Conservation (phyloP, 2,888 invertebrate species). For the Sisyra terminalis region DNA sequence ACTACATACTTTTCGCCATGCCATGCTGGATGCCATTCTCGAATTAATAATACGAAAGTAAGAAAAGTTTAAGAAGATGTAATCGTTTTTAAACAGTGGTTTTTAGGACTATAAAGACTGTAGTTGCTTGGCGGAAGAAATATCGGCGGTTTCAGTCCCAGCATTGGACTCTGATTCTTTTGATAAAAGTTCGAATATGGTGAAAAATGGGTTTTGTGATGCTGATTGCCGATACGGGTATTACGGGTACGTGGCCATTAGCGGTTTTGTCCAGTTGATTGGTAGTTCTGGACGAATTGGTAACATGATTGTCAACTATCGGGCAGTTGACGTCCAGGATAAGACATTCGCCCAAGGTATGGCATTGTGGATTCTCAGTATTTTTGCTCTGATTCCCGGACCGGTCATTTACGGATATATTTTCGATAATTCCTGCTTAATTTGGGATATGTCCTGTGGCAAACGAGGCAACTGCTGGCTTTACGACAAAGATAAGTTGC, state of each 20-base stretch:
- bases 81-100: not conserved
- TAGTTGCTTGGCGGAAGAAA: not conserved
- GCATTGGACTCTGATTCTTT: not conserved
- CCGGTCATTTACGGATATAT: constrained; percentile 44
- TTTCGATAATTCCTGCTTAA: constrained; percentile 1
- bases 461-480: constrained; percentile 26
- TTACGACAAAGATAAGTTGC: constrained; percentile 20
- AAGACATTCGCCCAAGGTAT: constrained; percentile 49
- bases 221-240: constrained; percentile 24
- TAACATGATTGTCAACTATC: constrained; percentile 44
- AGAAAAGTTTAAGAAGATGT: not conserved
- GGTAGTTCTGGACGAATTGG: constrained; percentile 49
- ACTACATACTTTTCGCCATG: constrained; percentile 55
- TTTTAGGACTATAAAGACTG: constrained; percentile 4
- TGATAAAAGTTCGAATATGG: constrained; percentile 8
- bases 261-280: constrained; percentile 37
- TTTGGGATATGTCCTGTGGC: constrained; percentile 18
- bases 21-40: constrained; percentile 45
- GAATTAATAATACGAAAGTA: constrained; percentile 13
- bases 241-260: constrained; percentile 30
- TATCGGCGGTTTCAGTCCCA: not conserved
- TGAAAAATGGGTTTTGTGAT: constrained; percentile 23
- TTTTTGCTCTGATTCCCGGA: constrained; percentile 49
- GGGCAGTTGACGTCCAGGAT: constrained; percentile 35
- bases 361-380: constrained; percentile 38